phyloP scores from a whole-genome alignment of 2,113 vertebrate genomes.

The Ptilonorhynchus violaceus region DNA sequence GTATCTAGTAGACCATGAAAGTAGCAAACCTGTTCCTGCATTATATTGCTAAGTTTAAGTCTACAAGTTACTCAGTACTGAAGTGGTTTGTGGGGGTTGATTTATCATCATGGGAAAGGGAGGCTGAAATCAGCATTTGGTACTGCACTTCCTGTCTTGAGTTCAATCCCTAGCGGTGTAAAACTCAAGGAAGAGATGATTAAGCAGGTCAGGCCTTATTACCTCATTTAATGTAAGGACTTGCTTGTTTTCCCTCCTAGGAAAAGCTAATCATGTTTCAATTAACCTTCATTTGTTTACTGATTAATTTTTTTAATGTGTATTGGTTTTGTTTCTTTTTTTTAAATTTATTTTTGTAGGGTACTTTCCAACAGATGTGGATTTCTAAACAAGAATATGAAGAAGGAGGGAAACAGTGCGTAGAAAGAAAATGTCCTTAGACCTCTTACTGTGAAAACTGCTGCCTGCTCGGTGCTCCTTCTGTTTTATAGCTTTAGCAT shows the following conservation, averaged over 20 bases:
- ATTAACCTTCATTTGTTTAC: not conserved
- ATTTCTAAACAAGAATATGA: conserved; percentile 99
- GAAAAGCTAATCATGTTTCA: not conserved
- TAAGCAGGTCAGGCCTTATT: not conserved
- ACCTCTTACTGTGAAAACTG: conserved; percentile 34
- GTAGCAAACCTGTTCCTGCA: not conserved
- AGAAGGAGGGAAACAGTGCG: conserved; percentile 97
- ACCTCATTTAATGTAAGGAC: not conserved
- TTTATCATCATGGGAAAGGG: not conserved
- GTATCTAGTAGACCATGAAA: not conserved
- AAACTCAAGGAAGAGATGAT: not conserved
- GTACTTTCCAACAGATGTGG: conserved; percentile 99
- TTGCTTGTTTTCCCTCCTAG: not conserved
- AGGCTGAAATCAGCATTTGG: not conserved
- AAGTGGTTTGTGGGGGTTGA: not conserved
- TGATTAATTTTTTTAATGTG: not conserved
- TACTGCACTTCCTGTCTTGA: not conserved
- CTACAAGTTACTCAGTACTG: not conserved
- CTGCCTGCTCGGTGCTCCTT: conserved; percentile 60
- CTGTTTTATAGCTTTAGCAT: conserved; percentile 80
- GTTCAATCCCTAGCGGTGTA: not conserved
- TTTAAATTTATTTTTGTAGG: conserved; percentile 69
- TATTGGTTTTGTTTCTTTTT: not conserved
- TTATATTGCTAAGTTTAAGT: not conserved
- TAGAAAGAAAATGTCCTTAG: conserved; percentile 97